Evolutionary conservation across 2,797 vertebrate genomes (phyloP), one percentile per base, ranked within the genome.

Genomic region (Alcedo atthis): DNA sequence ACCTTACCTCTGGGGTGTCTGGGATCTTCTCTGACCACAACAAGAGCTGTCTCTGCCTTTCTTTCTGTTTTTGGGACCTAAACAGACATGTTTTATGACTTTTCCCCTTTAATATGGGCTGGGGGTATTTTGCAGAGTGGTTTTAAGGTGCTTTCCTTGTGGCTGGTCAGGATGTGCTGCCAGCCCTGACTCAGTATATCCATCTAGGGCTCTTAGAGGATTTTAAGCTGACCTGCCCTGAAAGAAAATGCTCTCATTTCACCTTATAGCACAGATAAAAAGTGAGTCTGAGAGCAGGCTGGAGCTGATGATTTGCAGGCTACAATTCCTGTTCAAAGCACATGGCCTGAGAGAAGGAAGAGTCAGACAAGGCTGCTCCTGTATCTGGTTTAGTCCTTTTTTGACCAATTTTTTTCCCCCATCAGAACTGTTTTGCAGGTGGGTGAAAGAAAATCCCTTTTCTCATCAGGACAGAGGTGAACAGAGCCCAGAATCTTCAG

Each of bases 181-280:
- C 2, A 3, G 35, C 30, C 17, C 43, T 59, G 51, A 32, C 45
- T 70, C 0, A 0, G 9, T 51, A 3, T 33, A 30, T 12, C 9
- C 28, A 51, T 85, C 37, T n/a, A 46, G 35, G 43, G 3, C 33
- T 85, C 26, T 64, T 26, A 30, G 26, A 67, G 22, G 28, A 37
- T 75, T 91, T 91, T 59, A 53, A 58, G 70, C 14, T 69, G 35
- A 71, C 14, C 42, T 70, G 5, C n/a, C 18, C 53, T 33, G 68
- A 9, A 55, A 30, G 43, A 69, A 32, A 30, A 51, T 0, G 0
- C 20, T 42, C 12, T 8, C 5, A 8, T 58, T 85, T 2, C 26
- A 24, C n/a, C 10, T 67, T 51, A 28, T 26, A 26, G 9, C 25
- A 51, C 26, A 63, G 25, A 42, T 1, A 5, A 80, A 85, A 81